Evolutionary conservation across 2,888 invertebrate species (phyloP).

Genomic region (Salpingus planirostris): DNA sequence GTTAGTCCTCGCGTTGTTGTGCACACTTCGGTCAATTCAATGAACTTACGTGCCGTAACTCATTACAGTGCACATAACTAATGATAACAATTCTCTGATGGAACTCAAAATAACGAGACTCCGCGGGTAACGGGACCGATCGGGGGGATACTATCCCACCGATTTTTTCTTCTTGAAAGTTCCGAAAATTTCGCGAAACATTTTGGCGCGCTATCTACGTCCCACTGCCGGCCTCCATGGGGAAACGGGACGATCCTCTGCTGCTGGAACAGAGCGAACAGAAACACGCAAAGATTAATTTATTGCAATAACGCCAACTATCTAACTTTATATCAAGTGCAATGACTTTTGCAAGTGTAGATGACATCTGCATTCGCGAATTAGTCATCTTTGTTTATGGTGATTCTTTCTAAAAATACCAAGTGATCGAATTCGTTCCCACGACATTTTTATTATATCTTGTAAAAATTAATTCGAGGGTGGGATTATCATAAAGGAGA

Average conservation of each 20-base stretch:
- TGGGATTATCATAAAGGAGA: too few species aligned
- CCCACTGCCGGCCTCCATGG: neutral
- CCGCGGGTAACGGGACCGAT: too few species aligned
- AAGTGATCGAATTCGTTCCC: too few species aligned
- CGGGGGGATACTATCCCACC: neutral
- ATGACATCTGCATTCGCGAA: constrained; percentile 23
- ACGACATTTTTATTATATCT: too few species aligned
- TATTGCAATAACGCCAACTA: neutral
- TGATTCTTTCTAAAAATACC: too few species aligned
- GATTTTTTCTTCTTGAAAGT: constrained; percentile 36
- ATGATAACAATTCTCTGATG: too few species aligned
- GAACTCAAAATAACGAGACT: too few species aligned
- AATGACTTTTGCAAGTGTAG: constrained; percentile 21
- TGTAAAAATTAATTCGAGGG: too few species aligned
- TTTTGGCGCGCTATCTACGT: constrained; percentile 17
- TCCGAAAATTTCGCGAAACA: constrained; percentile 34
- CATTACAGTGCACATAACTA: constrained; percentile 9
- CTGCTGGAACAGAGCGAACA: constrained; percentile 3
- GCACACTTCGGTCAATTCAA: constrained; percentile 1
- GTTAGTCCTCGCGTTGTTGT: neutral
- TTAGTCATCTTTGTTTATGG: constrained; percentile 10
- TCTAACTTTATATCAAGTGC: constrained; percentile 23
- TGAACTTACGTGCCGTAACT: constrained; percentile 10
- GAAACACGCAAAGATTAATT: constrained; percentile 9
- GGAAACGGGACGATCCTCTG: neutral